phyloP scores from a whole-genome alignment of 2,888 invertebrate species.

The Mesodorylaimus sp. region DNA sequence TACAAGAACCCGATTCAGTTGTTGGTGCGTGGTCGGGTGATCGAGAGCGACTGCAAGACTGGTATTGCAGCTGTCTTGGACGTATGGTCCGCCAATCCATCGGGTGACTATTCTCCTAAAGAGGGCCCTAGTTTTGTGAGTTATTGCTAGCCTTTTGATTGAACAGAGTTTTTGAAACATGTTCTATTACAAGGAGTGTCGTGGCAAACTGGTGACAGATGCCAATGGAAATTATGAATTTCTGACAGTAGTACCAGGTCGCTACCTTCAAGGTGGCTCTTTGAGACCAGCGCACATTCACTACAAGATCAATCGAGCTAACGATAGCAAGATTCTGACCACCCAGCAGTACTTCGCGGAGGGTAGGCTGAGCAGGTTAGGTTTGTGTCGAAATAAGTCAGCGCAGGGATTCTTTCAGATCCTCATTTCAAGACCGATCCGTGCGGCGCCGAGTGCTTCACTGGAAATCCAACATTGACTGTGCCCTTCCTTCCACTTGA shows the following conservation, averaged over 20 bases:
- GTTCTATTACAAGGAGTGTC: not conserved
- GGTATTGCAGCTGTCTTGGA: not conserved
- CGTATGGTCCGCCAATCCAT: not conserved
- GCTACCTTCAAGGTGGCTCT: not conserved
- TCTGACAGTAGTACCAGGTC: not conserved
- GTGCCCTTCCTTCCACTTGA: too few species aligned
- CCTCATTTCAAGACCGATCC: too few species aligned
- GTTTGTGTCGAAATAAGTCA: too few species aligned
- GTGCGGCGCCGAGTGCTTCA: not conserved
- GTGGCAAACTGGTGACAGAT: not conserved
- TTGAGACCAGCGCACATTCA: not conserved
- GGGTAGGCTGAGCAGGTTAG: too few species aligned
- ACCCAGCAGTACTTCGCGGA: too few species aligned
- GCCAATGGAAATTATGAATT: not conserved
- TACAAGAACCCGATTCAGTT: too few species aligned
- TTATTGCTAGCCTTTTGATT: too few species aligned
- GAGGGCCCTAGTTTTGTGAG: too few species aligned
- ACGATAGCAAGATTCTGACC: too few species aligned
- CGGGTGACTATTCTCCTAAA: not conserved
- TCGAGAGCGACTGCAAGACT: not conserved
- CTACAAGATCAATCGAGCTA: not conserved
- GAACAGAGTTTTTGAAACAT: not conserved
- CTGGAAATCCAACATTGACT: not conserved
- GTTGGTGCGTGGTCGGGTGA: not conserved
- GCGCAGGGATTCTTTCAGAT: too few species aligned